These are phyloP conservation scores for Musca vetustissima DNA, from an alignment of 1,140 invertebrate genomes.

Conservation along the genomic window DNA sequence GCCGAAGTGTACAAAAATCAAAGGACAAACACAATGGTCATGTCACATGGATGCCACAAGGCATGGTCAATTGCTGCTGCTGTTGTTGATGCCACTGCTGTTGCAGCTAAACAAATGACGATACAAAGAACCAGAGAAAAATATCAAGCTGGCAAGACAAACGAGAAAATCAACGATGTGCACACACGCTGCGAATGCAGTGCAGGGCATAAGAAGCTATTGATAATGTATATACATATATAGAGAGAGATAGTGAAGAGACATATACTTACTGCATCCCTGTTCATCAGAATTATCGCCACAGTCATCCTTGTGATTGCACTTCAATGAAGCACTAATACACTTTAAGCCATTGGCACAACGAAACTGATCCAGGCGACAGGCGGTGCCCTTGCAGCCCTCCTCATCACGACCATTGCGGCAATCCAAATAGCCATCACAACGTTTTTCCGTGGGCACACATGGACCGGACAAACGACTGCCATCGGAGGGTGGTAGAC, in stretches of 20 bases:
- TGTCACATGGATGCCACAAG: too few relatives aligned
- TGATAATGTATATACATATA: background rate
- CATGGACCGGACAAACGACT: conserved; percentile 69
- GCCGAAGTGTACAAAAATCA: too few relatives aligned
- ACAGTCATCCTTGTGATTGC: conserved; percentile 88
- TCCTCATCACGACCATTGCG: conserved; percentile 84
- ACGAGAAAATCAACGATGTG: background rate
- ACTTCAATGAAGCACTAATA: conserved; percentile 77
- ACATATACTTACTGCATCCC: conserved; percentile 72
- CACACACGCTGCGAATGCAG: too few relatives aligned
- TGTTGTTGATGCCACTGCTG: too few relatives aligned
- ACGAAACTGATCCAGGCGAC: conserved; percentile 85
- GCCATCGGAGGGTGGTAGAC: conserved; percentile 52
- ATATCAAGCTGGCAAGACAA: too few relatives aligned
- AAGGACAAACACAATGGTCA: too few relatives aligned
- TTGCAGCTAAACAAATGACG: too few relatives aligned
- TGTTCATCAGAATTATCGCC: conserved; percentile 88
- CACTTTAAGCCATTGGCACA: conserved; percentile 83
- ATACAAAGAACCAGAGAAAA: too few relatives aligned
- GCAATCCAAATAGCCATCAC: conserved; percentile 88
- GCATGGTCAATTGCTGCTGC: too few relatives aligned
- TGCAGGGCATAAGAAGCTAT: background rate
- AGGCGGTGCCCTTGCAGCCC: conserved; percentile 72
- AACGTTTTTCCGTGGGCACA: conserved; percentile 82
- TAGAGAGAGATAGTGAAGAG: background rate